Base-by-base conservation (phyloP, 2,797 vertebrate species). In the Megalops cyprinoides region DNA sequence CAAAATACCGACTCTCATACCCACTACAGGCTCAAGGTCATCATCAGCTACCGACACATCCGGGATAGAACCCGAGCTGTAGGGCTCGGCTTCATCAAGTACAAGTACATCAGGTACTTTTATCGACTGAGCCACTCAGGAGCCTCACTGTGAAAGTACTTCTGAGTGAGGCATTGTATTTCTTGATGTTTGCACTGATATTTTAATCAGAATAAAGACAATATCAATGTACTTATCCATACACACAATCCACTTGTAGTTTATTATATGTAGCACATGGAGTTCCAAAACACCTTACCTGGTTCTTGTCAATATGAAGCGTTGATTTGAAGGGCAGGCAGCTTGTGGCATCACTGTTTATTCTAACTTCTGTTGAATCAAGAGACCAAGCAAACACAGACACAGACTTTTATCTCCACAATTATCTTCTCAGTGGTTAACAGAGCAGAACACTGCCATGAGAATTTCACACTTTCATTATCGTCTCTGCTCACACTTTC, bases 321-420 rank as follows among this genome's bases (percentile, higher is more conserved):
- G 95, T 96, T 76, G 96, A 94, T 89, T 94, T 96, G 92, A 96
- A 96, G 85, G 95, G 96, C 90, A 96, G 93, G 89, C 95, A 96
- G 88, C 92, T 95, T 87, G 92, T 94, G 90, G 93, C 93, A 89
- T 97, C 95, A 86, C 91, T 96, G 86, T 93, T 94, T 89, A 94
- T 94, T 87, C 92, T 94, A 90, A 97, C 92, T 90, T 97, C 96
- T 97, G 85, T 78, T 88, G 84, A 93, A 87, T 65, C 28, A 65
- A 34, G 18, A 34, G 31, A 37, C 15, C 65, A n/a, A 65, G 9
- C 23, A 34, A 20, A 18, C 5, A 74, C 69, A 49, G 10, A 39
- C 39, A 39, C 23, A n/a, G 10, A 46, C 58, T 48, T 49, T 42
- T 34, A 44, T 14, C 53, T 44, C 49, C 67, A 51, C 62, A 42